phyloP scores from a whole-genome alignment of 2,888 invertebrate species.

The Tetropium fuscum region DNA sequence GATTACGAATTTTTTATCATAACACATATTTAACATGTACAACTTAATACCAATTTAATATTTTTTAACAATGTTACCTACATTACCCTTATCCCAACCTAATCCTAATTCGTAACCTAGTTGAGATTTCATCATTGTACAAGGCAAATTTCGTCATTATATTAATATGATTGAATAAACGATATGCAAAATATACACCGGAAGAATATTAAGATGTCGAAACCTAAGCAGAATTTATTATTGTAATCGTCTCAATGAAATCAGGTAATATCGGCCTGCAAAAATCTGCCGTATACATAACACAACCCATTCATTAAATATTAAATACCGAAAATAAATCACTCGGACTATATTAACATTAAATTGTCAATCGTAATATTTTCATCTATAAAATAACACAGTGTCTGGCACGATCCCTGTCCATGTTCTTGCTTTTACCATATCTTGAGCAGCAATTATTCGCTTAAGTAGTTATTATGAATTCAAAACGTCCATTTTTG shows the following conservation, averaged over 20 bases:
- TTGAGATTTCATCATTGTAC: too few relatives aligned
- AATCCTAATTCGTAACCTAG: too few relatives aligned
- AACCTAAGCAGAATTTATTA: constrained; percentile 41
- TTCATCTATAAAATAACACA: constrained; percentile 49
- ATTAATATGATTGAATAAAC: too few relatives aligned
- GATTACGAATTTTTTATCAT: too few relatives aligned
- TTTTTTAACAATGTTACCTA: too few relatives aligned
- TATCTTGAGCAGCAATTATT: constrained; percentile 17
- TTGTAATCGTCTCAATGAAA: constrained; percentile 50
- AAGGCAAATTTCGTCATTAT: too few relatives aligned
- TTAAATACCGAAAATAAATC: constrained; percentile 52
- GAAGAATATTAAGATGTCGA: too few relatives aligned
- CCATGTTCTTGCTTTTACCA: constrained; percentile 31
- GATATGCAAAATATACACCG: too few relatives aligned
- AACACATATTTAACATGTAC: too few relatives aligned
- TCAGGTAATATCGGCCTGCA: constrained; percentile 44
- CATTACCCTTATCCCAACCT: too few relatives aligned
- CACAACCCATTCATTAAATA: constrained; percentile 47
- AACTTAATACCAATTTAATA: too few relatives aligned
- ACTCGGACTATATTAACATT: constrained; percentile 55
- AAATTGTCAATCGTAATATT: constrained; percentile 56
- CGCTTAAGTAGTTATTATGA: not conserved
- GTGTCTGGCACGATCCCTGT: constrained; percentile 46
- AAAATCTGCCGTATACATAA: constrained; percentile 49
- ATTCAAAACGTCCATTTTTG: not conserved